Base-by-base conservation (phyloP, 2,797 vertebrate species). In the Siniperca undulata region DNA sequence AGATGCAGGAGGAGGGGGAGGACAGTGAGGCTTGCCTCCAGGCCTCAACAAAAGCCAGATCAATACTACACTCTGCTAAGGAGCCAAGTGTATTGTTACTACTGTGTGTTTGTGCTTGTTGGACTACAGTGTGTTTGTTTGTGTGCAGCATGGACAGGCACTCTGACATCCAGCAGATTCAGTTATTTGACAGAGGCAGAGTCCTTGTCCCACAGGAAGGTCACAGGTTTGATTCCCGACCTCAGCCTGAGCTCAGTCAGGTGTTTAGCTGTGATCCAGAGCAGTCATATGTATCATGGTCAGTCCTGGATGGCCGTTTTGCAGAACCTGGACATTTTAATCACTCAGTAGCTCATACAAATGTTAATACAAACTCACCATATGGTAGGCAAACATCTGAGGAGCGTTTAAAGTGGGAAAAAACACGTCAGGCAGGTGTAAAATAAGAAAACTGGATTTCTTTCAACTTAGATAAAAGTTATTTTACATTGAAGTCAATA, bases 41-140 rank as follows among this genome's bases (percentile, higher is more conserved):
- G 52, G 34, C 30, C 52, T 24, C 22, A 5, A 42, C 34, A 24
- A 53, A 48, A 73, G 24, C 70, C 36, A 16, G 50, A 65, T 81
- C 72, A 50, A 75, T 68, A 68, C 36, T 60, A 59, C 64, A 55
- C 44, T 60, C 44, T 44, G 70, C 55, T 36, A 22, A 42, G 62
- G 62, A 73, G 53, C 60, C 19, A 4, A 0, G 50, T 66, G 30
- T 56, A 70, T 70, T 70, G 64, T 61, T 77, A 38, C 22, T 48
- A 42, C 69, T 22, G 61, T 55, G 40, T 27, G 64, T 20, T 62
- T 30, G 56, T 30, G 55, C 50, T n/a, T 53, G 53, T 61, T 38
- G 59, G 59, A 36, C 34, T 55, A 24, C n/a, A 55, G 53, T 22
- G 14, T 48, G 14, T 17, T 14, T 48, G 13, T 30, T 30, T 52